These are phyloP conservation scores for Oligia strigilis DNA, from an alignment of 2,888 invertebrate genomes.

Conservation along the genomic window DNA sequence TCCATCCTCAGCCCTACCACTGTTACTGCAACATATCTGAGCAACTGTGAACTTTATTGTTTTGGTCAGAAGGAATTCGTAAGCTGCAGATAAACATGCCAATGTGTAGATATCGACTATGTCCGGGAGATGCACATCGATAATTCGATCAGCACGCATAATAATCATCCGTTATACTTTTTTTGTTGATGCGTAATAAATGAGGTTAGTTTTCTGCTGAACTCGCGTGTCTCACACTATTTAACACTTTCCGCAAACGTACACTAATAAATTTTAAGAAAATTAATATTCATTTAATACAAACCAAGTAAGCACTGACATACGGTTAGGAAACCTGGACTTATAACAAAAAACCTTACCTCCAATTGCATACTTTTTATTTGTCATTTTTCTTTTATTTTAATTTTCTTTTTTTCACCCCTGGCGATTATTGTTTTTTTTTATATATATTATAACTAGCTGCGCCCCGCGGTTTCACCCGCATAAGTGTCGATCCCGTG, in stretches of 20 bases:
- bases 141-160: constrained; percentile 84
- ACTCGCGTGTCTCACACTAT: constrained; percentile 41
- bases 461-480: too few relatives aligned
- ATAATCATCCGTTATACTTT: constrained; percentile 73
- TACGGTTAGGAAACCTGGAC: neutral
- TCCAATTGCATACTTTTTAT: neutral
- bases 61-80: constrained; percentile 37
- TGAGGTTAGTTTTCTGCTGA: constrained; percentile 38
- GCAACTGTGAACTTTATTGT: constrained; percentile 64
- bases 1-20: constrained; percentile 72
- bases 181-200: constrained; percentile 60
- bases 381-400: too few relatives aligned
- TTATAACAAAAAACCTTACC: neutral
- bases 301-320: neutral
- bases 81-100: constrained; percentile 17
- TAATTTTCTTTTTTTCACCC: too few relatives aligned
- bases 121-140: constrained; percentile 87
- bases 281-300: neutral
- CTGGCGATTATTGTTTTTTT: too few relatives aligned
- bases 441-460: too few relatives aligned
- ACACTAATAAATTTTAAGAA: constrained; percentile 8
- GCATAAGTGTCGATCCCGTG: too few relatives aligned
- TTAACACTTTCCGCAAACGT: constrained; percentile 12
- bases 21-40: constrained; percentile 4
- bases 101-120: constrained; percentile 70